phyloP scores from a whole-genome alignment of 1,140 invertebrate species.

The Hylaeus volcanicus region DNA sequence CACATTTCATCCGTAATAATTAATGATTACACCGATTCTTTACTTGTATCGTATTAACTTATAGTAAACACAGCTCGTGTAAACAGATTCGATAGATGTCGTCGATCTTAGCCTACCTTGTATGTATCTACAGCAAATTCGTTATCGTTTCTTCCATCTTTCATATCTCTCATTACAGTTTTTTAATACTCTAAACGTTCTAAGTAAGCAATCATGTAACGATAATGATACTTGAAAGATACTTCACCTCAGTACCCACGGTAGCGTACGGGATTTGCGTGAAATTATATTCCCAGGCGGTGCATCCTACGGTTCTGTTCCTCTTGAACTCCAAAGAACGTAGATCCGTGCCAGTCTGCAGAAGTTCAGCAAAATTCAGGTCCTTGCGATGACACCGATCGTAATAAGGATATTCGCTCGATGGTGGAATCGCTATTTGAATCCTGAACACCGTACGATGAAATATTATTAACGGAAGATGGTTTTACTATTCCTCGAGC shows the following conservation, averaged over 20 bases:
- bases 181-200: not conserved
- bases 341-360: constrained; percentile 48
- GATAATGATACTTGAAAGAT: not conserved
- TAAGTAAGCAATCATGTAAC: too few relatives aligned
- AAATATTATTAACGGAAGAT: not conserved
- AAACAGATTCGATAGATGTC: too few relatives aligned
- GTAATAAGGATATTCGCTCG: constrained; percentile 72
- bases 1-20: too few relatives aligned
- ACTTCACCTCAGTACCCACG: constrained; percentile 80
- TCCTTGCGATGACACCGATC: constrained; percentile 73
- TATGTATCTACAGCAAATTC: too few relatives aligned
- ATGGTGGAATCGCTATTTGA: constrained; percentile 66
- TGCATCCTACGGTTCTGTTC: constrained; percentile 69
- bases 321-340: constrained; percentile 55
- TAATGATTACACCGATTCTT: too few relatives aligned
- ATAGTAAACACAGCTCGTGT: too few relatives aligned
- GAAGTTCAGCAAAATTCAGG: constrained; percentile 65
- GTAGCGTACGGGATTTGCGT: constrained; percentile 79
- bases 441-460: constrained; percentile 62
- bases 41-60: too few relatives aligned
- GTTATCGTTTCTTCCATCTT: too few relatives aligned
- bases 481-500: too few relatives aligned
- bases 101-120: too few relatives aligned
- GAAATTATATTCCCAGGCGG: constrained; percentile 81
- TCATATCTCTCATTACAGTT: not conserved